These are phyloP conservation scores for Alloscopus bannaensis DNA, from an alignment of 2,888 invertebrate species.

Conservation along the genomic window DNA sequence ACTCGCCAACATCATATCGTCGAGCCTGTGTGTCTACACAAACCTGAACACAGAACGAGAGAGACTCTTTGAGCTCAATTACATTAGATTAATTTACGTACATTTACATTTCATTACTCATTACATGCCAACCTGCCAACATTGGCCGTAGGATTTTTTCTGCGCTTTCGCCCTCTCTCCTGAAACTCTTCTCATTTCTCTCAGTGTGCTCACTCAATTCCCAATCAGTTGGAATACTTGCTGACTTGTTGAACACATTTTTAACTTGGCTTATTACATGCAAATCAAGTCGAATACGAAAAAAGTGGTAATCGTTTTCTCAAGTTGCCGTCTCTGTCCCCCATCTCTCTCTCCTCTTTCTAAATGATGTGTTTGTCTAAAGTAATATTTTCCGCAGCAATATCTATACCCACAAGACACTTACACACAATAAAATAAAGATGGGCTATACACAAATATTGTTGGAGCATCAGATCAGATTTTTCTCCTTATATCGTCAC, in stretches of 20 bases:
- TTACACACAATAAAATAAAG: too few species aligned
- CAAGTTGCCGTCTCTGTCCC: background rate
- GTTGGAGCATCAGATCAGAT: background rate
- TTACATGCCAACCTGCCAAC: constrained; percentile 58
- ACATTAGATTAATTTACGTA: constrained; percentile 64
- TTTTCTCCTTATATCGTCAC: constrained; percentile 35
- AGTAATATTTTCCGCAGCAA: too few species aligned
- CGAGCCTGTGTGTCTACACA: too few species aligned
- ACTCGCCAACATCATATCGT: background rate
- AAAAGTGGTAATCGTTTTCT: constrained; percentile 53
- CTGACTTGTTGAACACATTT: constrained; percentile 38
- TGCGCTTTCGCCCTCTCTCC: constrained; percentile 7
- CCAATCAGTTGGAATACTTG: constrained; percentile 5
- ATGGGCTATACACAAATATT: background rate
- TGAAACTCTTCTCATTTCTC: background rate
- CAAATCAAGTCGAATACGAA: constrained; percentile 51
- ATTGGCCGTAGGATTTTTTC: constrained; percentile 39
- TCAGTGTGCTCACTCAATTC: background rate
- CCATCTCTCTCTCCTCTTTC: background rate
- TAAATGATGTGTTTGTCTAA: background rate
- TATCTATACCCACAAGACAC: too few species aligned
- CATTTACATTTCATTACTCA: constrained; percentile 67
- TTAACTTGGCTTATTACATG: constrained; percentile 42
- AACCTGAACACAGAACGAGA: too few species aligned
- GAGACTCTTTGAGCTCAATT: constrained; percentile 59